Base-by-base conservation (phyloP, 1,140 invertebrate genomes). In the Lithobius niger region DNA sequence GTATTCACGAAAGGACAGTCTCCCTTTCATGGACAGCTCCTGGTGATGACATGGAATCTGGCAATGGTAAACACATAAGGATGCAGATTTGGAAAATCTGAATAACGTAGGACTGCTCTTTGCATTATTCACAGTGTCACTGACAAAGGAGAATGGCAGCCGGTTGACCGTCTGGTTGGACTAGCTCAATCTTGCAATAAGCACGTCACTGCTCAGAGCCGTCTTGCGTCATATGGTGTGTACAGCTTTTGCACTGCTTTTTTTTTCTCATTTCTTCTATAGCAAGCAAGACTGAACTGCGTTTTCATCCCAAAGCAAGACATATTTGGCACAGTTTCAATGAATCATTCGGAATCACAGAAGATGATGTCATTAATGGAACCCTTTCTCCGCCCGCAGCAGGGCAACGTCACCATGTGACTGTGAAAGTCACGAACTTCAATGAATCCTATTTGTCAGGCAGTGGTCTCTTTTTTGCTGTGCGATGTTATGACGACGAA, bases 31-130 rank as follows among this genome's bases (percentile, higher is more conserved):
- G 59, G 19, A 60, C 57, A 13, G 28, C 49, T n/a, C 53, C 59
- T 1, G 57, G 57, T 15, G 54, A 60, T 55, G 59, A 60, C 50
- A 3, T 59, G 21, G 50, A 59, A 21, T 42, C 24, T 19, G 59
- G 57, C 2, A 27, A 56, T n/a, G 57, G 44, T 47, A 47, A 10
- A 21, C 44, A n/a, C n/a, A n/a, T n/a, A n/a, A n/a, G n/a, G n/a
- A n/a, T n/a, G n/a, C n/a, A n/a, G n/a, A n/a, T n/a, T n/a, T n/a
- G n/a, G n/a, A n/a, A n/a, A n/a, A n/a, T n/a, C n/a, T n/a, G n/a
- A n/a, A n/a, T n/a, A n/a, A n/a, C n/a, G n/a, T n/a, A n/a, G n/a
- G n/a, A n/a, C n/a, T n/a, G n/a, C n/a, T n/a, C n/a, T n/a, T n/a
- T n/a, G n/a, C n/a, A n/a, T n/a, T n/a, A n/a, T n/a, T n/a, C n/a